phyloP scores from a whole-genome alignment of 2,888 invertebrate genomes.

The Xylota sylvarum region DNA sequence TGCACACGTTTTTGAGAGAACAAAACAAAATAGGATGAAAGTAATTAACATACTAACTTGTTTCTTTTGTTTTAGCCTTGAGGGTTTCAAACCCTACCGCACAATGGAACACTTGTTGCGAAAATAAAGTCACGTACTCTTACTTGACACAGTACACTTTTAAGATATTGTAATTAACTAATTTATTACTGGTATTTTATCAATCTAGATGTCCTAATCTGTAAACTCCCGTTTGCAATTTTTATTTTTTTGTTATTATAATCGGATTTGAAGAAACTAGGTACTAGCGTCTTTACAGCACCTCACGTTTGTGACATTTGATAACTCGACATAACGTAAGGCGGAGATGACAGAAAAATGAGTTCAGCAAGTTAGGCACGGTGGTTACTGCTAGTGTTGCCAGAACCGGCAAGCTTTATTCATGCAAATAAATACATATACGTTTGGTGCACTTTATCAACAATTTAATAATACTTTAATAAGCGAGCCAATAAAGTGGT shows the following conservation, averaged over 20 bases:
- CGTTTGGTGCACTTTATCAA: too few relatives aligned
- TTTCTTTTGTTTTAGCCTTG: constrained; percentile 19
- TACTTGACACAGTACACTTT: neutral
- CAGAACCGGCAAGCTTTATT: too few relatives aligned
- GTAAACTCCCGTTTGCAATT: neutral
- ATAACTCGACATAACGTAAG: constrained; percentile 15
- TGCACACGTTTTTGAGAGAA: neutral
- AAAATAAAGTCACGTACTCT: neutral
- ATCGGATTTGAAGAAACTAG: neutral
- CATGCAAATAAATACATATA: too few relatives aligned
- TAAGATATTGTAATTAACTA: neutral
- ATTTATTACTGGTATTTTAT: neutral
- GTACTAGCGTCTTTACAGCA: neutral
- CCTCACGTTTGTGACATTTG: constrained; percentile 6
- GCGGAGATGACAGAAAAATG: neutral
- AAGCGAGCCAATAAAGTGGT: too few relatives aligned
- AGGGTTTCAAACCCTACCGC: constrained; percentile 13
- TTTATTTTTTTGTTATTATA: neutral
- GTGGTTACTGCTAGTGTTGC: too few relatives aligned
- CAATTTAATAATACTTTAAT: too few relatives aligned
- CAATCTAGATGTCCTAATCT: constrained; percentile 1
- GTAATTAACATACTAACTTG: constrained; percentile 12
- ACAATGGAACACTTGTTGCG: constrained; percentile 33
- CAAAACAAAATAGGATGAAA: neutral
- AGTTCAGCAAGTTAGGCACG: constrained; percentile 1